Evolutionary conservation across 23 tunicate genomes (phyloP), one percentile per base, ranked within the genome.

Genomic region (Phallusia fumigata): DNA sequence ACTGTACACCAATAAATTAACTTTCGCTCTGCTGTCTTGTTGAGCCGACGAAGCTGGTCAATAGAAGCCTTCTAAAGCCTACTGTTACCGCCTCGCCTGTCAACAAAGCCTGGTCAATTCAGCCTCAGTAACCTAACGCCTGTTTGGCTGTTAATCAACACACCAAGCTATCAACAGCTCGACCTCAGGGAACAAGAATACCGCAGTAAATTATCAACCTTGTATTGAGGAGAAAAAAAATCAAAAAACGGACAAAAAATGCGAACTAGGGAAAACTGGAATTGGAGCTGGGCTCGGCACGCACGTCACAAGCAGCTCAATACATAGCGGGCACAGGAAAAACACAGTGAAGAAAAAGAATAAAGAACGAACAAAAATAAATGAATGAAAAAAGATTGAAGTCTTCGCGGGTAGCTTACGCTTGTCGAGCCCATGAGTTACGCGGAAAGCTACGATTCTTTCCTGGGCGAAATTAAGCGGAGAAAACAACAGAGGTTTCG

Each of bases 271-370:
- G 28, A 58, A 58, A 24, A 6, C 8, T 21, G 69, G 69, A 58
- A 58, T 58, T 11, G 8, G 69, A 58, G 69, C 69, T 58, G 8
- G 69, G 28, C 69, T 58, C 69, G 1, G 13, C 26, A 22, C 8
- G 69, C 47, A 40, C 47, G 47, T 40, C 47, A 58, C 16, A 16
- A 58, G 69, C 69, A 58, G 69, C 47, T 40, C 47, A 40, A 40
- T 40, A 51, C 15, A 51, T 51, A 18, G 47, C 8, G 47, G 47
- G 10, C 47, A 40, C 26, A 58, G 18, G 3, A 21, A 22, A 6
- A 58, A 58, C 69, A 58, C 69, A 58, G 69, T 58, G 69, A 58
- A 58, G 69, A 58, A 58, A 58, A 58, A 58, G 8, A 58, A 58
- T 58, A 58, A 58, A 21, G 28, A 58, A 58, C 69, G 69, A 58